Base-by-base conservation (phyloP, 2,888 invertebrate genomes). In the Ormyrus rosae region DNA sequence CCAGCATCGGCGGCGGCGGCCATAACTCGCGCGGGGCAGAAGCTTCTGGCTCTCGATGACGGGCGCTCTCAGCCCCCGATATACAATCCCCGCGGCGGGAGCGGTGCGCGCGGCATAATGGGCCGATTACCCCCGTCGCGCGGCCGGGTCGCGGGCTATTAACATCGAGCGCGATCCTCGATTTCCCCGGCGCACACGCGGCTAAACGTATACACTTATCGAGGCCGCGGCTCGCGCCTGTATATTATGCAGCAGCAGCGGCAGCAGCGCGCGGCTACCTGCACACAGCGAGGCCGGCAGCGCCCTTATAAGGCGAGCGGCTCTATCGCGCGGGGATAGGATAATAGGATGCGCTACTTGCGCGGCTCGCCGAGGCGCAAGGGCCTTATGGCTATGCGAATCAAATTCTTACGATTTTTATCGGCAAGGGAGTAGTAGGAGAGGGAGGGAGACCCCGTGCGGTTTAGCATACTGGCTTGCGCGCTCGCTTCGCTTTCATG, bases 71-170 rank as follows among this genome's bases (percentile, higher is more conserved):
- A 5, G 55, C 51, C 45, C 45, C 9, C 55, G 46, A 55, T 55
- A 55, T 55, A 55, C n/a, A 55, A 34, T 34, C 34, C 34, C 34
- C 34, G 34, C 34, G 34, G 34, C 34, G 34, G 34, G 34, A 34
- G 34, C 34, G 34, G 34, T 34, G 34, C 34, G 34, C 34, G 34
- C 34, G 34, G 64, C 55, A 74, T 74, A 74, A 74, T 74, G 74
- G 74, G 19, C 74, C 74, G 74, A 74, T 74, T 74, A 67, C 74
- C 74, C 74, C 74, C 74, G 74, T 60, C 74, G 74, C 65, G 73
- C 55, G 13, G 13, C 13, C n/a, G 50, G n/a, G 11, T 50, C 64
- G 56, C 48, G 34, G 34, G 74, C 67, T 74, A 74, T 74, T 74
- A 74, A 74, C 74, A 67, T 74, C 56, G 58, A 64, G 60, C 50